phyloP scores from a whole-genome alignment of 2,888 invertebrate genomes.

The Mechanitis mazaeus region DNA sequence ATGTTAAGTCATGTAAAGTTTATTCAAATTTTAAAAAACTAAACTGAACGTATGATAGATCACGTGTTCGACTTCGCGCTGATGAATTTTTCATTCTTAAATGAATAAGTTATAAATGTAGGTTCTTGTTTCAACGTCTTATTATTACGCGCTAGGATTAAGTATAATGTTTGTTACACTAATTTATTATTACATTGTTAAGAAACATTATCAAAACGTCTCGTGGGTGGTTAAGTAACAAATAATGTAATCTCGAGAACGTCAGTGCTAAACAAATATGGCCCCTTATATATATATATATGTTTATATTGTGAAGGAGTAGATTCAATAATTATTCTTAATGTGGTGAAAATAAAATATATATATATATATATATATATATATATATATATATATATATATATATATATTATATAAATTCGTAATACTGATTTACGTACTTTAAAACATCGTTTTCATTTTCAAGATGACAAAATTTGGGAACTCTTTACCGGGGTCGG shows the following conservation, averaged over 20 bases:
- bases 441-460: too few relatives aligned
- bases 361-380: neutral
- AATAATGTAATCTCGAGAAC: conserved; percentile 6
- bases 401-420: neutral
- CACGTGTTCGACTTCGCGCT: too few relatives aligned
- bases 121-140: too few relatives aligned
- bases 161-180: too few relatives aligned
- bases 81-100: too few relatives aligned
- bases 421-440: neutral
- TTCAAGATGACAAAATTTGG: too few relatives aligned
- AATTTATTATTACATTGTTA: conserved; percentile 4
- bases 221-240: conserved; percentile 1
- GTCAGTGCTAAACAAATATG: conserved; percentile 1
- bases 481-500: too few relatives aligned
- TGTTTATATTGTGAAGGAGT: neutral
- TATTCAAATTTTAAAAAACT: too few relatives aligned
- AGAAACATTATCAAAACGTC: neutral
- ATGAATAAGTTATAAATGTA: too few relatives aligned
- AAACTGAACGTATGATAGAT: too few relatives aligned
- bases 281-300: neutral
- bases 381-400: neutral
- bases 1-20: too few relatives aligned
- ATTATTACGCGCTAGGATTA: too few relatives aligned
- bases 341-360: conserved; percentile 1
- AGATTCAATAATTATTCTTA: conserved; percentile 1